Percentiles rank a stretch among this genome's conserved stretches.
Conservation (phyloP, 1,140 invertebrate genomes). For the Ceratoteleas bidentatus region DNA sequence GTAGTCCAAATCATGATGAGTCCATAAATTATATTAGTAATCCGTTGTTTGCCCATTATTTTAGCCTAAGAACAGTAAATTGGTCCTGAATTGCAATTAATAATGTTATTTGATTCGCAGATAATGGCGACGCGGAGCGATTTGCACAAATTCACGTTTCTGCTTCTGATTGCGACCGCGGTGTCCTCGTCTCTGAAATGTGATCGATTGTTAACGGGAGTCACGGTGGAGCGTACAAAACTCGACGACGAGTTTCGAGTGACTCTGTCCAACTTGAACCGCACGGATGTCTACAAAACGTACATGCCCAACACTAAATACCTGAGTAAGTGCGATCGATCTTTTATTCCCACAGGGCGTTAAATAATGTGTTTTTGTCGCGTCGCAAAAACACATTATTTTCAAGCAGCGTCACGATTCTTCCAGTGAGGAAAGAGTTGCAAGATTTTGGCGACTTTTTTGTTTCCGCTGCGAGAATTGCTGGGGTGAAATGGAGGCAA, state of each 20-base stretch:
- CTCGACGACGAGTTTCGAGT: slow-evolving; percentile 64
- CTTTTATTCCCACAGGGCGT: not conserved
- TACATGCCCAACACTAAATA: slow-evolving; percentile 78
- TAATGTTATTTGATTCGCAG: slow-evolving; percentile 40
- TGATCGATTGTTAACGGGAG: slow-evolving; percentile 59
- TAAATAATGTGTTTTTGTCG: too few species aligned
- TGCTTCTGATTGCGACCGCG: slow-evolving; percentile 52
- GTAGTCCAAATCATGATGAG: too few species aligned
- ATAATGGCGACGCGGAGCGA: slow-evolving; percentile 57
- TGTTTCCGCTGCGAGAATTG: too few species aligned
- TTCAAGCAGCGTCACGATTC: too few species aligned
- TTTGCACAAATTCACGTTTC: slow-evolving; percentile 61
- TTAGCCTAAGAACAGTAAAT: too few species aligned
- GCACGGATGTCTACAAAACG: slow-evolving; percentile 72
- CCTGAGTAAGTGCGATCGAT: slow-evolving; percentile 64
- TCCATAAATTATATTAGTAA: too few species aligned
- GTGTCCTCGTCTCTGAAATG: slow-evolving; percentile 61
- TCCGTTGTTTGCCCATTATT: too few species aligned
- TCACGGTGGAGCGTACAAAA: slow-evolving; percentile 59
- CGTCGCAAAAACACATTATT: too few species aligned
- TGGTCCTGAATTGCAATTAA: too few species aligned
- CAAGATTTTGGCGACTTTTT: too few species aligned
- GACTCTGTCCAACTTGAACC: slow-evolving; percentile 70
- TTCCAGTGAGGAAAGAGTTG: too few species aligned
- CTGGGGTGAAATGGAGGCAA: too few species aligned